These are phyloP conservation scores for Tiaroga cobitis DNA, from an alignment of 2,797 vertebrate species.

Conservation along the genomic window DNA sequence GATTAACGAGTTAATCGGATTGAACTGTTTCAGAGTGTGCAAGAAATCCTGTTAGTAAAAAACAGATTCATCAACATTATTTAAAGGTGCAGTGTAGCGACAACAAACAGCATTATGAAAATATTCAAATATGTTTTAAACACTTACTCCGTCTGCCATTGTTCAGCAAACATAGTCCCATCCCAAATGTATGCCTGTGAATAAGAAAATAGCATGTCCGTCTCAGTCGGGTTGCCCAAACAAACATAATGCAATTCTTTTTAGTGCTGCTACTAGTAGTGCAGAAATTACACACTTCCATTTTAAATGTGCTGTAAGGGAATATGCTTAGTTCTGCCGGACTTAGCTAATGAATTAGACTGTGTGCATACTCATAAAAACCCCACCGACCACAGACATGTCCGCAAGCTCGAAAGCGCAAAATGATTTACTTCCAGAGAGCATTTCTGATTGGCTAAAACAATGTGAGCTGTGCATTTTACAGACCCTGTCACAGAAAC, in stretches of 20 bases:
- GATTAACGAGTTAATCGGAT: conserved; percentile 26
- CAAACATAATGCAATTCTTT: neutral
- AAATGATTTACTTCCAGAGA: neutral
- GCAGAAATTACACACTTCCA: neutral
- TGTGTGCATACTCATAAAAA: neutral
- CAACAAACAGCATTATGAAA: neutral
- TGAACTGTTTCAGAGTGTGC: neutral
- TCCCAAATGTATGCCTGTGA: neutral
- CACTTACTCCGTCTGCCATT: neutral
- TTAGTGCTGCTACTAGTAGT: neutral
- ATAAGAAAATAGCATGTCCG: neutral
- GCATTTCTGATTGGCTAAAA: neutral
- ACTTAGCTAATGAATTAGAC: neutral
- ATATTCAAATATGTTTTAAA: neutral
- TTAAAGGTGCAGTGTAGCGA: neutral
- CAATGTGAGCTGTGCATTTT: neutral
- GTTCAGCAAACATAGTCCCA: neutral
- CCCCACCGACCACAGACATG: neutral
- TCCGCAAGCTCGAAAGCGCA: neutral
- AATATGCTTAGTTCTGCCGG: neutral
- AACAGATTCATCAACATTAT: neutral
- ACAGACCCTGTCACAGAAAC: neutral
- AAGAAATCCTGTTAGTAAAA: conserved; percentile 7
- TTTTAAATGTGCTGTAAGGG: neutral
- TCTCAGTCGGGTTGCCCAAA: neutral